A percentile compares a stretch with the other conserved stretches of the same genome.
Evolutionary conservation across 2,113 vertebrate genomes (phyloP).

Genomic region (Pachyramphus minor): DNA sequence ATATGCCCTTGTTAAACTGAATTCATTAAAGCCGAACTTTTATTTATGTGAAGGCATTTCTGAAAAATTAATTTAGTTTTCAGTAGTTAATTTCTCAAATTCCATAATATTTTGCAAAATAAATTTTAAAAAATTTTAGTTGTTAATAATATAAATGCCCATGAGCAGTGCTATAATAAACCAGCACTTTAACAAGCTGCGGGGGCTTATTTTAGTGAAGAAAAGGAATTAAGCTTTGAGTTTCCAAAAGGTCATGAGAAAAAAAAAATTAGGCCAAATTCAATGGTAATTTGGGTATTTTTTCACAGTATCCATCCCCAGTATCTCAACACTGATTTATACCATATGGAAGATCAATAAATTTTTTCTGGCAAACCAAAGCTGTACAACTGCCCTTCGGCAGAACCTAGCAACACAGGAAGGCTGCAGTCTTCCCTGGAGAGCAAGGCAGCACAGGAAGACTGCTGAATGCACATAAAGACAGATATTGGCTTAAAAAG

Average conservation of each 20-base stretch:
- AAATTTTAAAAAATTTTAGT: not conserved
- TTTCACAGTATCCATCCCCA: not conserved
- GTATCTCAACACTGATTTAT: not conserved
- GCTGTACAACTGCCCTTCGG: not conserved
- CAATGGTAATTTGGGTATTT: not conserved
- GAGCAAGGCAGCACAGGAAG: not conserved
- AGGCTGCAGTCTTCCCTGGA: not conserved
- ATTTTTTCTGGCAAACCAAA: not conserved
- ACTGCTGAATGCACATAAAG: not conserved
- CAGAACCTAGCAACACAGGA: accelerated
- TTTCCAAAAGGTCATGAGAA: not conserved
- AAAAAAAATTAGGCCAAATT: not conserved
- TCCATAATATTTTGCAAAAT: not conserved
- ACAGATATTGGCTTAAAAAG: not conserved
- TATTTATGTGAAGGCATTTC: not conserved
- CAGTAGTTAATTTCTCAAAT: not conserved
- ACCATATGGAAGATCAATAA: not conserved
- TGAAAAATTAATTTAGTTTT: not conserved
- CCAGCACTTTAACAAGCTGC: not conserved
- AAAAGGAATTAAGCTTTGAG: not conserved
- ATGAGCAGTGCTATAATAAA: not conserved
- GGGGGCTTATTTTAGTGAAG: not conserved
- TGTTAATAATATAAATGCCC: not conserved
- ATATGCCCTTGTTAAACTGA: not conserved
- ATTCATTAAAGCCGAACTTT: not conserved